Evolutionary conservation across 2,888 invertebrate genomes (phyloP), one percentile per base, ranked within the genome.

Genomic region (Prosapia bicincta): DNA sequence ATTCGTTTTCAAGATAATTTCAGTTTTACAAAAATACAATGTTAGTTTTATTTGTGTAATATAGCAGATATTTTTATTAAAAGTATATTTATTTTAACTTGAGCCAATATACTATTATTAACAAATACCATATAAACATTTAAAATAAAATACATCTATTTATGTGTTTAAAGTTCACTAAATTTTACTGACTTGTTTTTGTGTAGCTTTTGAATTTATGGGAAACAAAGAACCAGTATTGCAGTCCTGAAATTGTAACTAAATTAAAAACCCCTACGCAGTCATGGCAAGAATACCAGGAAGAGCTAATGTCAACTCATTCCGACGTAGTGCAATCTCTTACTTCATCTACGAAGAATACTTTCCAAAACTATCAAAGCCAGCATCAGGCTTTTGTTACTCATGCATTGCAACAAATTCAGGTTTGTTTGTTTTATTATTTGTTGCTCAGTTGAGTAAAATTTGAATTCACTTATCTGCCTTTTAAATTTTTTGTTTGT

Each of bases 381-480:
- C 99, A 99, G 84, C 99, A 99, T 86, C 94, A 97, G 85, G 95
- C 97, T 13, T 99, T 97, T 84, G 94, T 96, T 13, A 90, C 92
- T 76, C 99, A 99, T 86, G 93, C 97, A 6, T 88, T 93, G 85
- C 92, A 94, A 83, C 96, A 96, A 85, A 94, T 97, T 81, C 92
- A 94, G 82, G 93, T 92, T 54, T 54, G 54, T 54, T 54, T n/a
- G n/a, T n/a, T n/a, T n/a, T n/a, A n/a, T n/a, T n/a, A n/a, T n/a
- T n/a, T n/a, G n/a, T n/a, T n/a, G n/a, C n/a, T n/a, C n/a, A n/a
- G n/a, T n/a, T n/a, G n/a, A n/a, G n/a, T n/a, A n/a, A n/a, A n/a
- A n/a, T n/a, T n/a, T n/a, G n/a, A n/a, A n/a, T n/a, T n/a, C n/a
- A n/a, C n/a, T n/a, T n/a, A n/a, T n/a, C n/a, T n/a, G n/a, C n/a